phyloP scores from a whole-genome alignment of 1,140 invertebrate species.

The Augochlora pura region DNA sequence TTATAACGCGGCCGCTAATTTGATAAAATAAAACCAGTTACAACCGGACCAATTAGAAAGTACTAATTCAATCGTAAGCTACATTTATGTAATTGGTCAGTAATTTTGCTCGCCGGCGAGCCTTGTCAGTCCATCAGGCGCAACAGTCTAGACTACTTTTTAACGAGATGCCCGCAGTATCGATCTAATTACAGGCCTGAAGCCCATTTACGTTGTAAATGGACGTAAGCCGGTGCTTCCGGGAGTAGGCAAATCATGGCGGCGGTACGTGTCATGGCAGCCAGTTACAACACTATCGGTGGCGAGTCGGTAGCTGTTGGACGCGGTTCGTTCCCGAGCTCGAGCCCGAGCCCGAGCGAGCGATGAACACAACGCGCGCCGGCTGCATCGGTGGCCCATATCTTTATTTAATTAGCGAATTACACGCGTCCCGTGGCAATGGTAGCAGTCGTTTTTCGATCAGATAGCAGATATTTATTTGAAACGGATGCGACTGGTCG shows the following conservation, averaged over 20 bases:
- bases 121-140: background rate
- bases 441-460: constrained; percentile 32
- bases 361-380: background rate
- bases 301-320: background rate
- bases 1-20: too few species aligned
- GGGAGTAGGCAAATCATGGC: constrained; percentile 10
- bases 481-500: constrained; percentile 43
- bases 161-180: background rate
- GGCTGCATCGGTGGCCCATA: constrained; percentile 19
- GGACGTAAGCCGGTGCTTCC: background rate
- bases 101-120: too few species aligned
- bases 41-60: background rate
- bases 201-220: background rate
- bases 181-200: background rate
- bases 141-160: background rate
- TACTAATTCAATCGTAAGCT: background rate
- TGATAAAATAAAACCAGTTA: too few species aligned
- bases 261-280: background rate
- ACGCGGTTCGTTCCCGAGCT: constrained; percentile 3
- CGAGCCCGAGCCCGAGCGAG: constrained; percentile 16
- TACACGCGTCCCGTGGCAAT: constrained; percentile 37
- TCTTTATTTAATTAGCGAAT: constrained; percentile 51
- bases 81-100: background rate
- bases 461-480: constrained; percentile 44
- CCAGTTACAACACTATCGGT: background rate